These are phyloP conservation scores for Meloe dianella DNA, from an alignment of 2,888 invertebrate genomes.

Conservation along the genomic window DNA sequence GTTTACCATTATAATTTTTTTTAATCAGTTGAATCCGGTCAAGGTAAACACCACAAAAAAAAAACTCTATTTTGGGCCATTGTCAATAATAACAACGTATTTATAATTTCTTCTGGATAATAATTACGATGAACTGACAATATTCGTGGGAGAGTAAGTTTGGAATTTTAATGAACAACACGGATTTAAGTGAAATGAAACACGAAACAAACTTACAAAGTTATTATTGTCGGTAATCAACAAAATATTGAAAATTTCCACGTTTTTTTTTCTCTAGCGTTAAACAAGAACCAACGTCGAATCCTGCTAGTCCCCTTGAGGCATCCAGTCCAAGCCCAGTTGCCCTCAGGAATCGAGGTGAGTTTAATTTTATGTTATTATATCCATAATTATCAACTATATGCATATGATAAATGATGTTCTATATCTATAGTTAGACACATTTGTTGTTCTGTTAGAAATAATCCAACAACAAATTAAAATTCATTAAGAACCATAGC, in stretches of 20 bases:
- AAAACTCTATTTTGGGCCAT: not conserved
- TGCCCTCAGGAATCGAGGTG: slow-evolving; percentile 52
- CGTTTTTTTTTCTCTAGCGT: slow-evolving; percentile 49
- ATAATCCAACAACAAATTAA: no score
- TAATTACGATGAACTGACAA: not conserved
- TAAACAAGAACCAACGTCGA: slow-evolving; percentile 57
- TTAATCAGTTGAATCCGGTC: not conserved
- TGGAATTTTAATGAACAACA: slow-evolving; percentile 1
- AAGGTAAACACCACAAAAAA: not conserved
- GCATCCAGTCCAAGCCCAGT: slow-evolving; percentile 55
- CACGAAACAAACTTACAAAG: not conserved
- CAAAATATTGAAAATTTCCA: slow-evolving; percentile 3
- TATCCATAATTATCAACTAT: not conserved
- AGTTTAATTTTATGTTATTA: slow-evolving; percentile 26
- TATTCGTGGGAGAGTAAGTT: slow-evolving; percentile 2
- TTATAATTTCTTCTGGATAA: not conserved
- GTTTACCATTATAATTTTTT: not conserved
- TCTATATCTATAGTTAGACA: no score
- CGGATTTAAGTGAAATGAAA: not conserved
- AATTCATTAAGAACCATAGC: no score
- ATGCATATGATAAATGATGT: no score
- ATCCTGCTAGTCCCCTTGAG: slow-evolving; percentile 58
- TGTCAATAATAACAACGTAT: not conserved
- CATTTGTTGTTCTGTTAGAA: no score
- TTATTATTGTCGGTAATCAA: not conserved